phyloP scores from a whole-genome alignment of 1,140 invertebrate species.

The Drosophila aff. region DNA sequence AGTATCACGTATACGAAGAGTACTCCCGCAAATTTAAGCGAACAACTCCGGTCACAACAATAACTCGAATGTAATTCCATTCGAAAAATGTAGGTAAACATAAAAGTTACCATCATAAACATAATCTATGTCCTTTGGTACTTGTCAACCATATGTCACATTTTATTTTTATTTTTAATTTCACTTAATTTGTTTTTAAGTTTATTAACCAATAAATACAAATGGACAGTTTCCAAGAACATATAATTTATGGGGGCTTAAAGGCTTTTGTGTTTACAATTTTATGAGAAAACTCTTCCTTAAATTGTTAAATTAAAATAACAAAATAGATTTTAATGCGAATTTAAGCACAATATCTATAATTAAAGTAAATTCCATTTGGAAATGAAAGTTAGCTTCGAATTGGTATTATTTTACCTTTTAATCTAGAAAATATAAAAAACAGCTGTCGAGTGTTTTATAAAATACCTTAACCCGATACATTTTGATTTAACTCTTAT shows the following conservation, averaged over 20 bases:
- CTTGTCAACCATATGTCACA: neutral
- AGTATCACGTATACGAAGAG: slow-evolving; percentile 33
- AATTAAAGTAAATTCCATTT: neutral
- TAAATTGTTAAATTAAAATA: too few relatives aligned
- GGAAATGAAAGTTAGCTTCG: neutral
- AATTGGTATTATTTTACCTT: too few relatives aligned
- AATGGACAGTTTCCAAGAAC: neutral
- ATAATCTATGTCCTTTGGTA: neutral
- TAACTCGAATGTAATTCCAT: neutral
- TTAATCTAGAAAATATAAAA: too few relatives aligned
- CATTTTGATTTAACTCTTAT: too few relatives aligned
- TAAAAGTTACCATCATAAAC: too few relatives aligned
- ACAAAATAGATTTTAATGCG: too few relatives aligned
- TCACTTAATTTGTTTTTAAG: neutral
- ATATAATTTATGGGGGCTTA: neutral
- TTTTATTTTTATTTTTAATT: neutral
- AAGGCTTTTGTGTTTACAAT: neutral
- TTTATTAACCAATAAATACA: neutral
- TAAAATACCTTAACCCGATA: too few relatives aligned
- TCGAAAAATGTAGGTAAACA: neutral
- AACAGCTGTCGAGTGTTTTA: too few relatives aligned
- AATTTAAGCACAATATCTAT: too few relatives aligned
- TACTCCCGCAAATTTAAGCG: neutral
- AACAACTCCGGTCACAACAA: neutral
- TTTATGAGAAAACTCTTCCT: too few relatives aligned